phyloP scores from a whole-genome alignment of 1,140 invertebrate species.

The Paralvinella palmiformis region DNA sequence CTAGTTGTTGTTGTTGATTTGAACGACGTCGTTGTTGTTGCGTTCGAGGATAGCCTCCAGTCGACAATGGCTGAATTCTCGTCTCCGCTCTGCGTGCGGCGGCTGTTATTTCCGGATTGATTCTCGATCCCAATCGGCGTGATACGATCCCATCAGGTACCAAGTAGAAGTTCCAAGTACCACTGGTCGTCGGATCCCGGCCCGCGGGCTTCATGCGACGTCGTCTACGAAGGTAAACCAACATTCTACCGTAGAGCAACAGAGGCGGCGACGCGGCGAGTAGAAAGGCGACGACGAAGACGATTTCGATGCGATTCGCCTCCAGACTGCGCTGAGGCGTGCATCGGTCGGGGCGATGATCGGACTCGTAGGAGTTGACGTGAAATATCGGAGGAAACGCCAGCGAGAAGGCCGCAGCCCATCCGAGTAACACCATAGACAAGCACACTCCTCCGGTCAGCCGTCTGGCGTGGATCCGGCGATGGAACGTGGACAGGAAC shows the following conservation, averaged over 20 bases:
- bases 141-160: too few relatives aligned
- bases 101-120: too few relatives aligned
- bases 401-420: conserved; percentile 32
- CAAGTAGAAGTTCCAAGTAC: conserved; percentile 38
- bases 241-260: conserved; percentile 36
- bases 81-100: too few relatives aligned
- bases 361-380: conserved; percentile 34
- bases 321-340: conserved; percentile 34
- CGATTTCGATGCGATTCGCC: conserved; percentile 35
- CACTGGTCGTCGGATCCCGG: conserved; percentile 31
- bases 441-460: conserved; percentile 28
- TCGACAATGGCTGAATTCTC: too few relatives aligned
- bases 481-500: conserved; percentile 32
- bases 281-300: conserved; percentile 34
- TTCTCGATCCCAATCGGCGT: too few relatives aligned
- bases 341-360: conserved; percentile 35
- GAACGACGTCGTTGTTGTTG: too few relatives aligned
- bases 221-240: conserved; percentile 35
- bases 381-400: conserved; percentile 40
- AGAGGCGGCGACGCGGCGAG: conserved; percentile 26
- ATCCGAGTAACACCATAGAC: conserved; percentile 29
- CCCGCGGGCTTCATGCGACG: conserved; percentile 36
- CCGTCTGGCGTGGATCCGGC: conserved; percentile 31
- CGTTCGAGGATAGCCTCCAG: too few relatives aligned
- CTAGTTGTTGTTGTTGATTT: too few relatives aligned